These are phyloP conservation scores for Idaea dimidiata DNA, from an alignment of 2,888 invertebrate species.

Conservation along the genomic window DNA sequence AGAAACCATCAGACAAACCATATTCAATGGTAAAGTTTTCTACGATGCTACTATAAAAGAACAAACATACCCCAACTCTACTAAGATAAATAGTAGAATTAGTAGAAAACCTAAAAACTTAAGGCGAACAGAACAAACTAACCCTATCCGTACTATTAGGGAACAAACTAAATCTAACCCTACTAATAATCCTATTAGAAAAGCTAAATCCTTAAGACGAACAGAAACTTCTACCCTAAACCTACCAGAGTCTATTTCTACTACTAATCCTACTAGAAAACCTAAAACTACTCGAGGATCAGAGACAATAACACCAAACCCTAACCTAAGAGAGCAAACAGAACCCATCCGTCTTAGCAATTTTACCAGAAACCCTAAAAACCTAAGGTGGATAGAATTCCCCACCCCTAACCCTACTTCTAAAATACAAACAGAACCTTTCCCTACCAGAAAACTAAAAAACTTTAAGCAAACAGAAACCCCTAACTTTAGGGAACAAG, in stretches of 20 bases:
- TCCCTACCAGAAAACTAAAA: slow-evolving; percentile 43
- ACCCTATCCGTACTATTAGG: slow-evolving; percentile 14
- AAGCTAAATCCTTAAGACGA: slow-evolving; percentile 23
- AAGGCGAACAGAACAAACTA: slow-evolving; percentile 30
- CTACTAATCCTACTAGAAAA: neutral
- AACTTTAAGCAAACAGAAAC: slow-evolving; percentile 33
- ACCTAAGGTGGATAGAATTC: neutral
- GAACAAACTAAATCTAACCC: slow-evolving; percentile 19
- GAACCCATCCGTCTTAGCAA: neutral
- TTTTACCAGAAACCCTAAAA: neutral
- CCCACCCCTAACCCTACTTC: neutral
- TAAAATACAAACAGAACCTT: neutral
- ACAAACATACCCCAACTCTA: slow-evolving; percentile 54
- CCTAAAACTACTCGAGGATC: slow-evolving; percentile 1
- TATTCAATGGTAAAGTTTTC: slow-evolving; percentile 72
- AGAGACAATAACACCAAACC: slow-evolving; percentile 6
- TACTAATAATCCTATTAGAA: slow-evolving; percentile 15
- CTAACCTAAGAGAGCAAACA: neutral
- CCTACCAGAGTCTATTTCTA: neutral
- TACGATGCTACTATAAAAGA: slow-evolving; percentile 72
- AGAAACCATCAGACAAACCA: slow-evolving; percentile 67
- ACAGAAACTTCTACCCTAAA: neutral
- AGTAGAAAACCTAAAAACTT: slow-evolving; percentile 48
- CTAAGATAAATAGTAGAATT: slow-evolving; percentile 20
- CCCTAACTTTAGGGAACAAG: slow-evolving; percentile 1